Percentiles rank a stretch among this genome's conserved stretches.
phyloP scores from a whole-genome alignment of 2,888 invertebrate genomes.

The Pammene fasciana region DNA sequence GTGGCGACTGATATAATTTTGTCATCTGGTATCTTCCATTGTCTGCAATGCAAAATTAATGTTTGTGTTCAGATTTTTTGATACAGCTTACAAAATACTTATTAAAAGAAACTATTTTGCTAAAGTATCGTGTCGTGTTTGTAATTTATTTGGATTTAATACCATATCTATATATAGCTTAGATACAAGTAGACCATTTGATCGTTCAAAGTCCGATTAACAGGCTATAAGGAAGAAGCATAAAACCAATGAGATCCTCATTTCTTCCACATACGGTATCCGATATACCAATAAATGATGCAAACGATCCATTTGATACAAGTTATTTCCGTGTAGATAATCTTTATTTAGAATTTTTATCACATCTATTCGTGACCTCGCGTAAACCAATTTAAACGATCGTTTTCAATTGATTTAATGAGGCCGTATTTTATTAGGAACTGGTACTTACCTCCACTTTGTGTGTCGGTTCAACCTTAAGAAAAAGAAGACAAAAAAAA shows the following conservation, averaged over 20 bases:
- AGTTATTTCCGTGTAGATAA: conserved; percentile 33
- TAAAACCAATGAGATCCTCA: conserved; percentile 30
- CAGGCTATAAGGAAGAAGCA: conserved; percentile 32
- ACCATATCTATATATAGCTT: no score
- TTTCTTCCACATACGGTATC: conserved; percentile 28
- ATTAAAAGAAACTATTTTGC: no score
- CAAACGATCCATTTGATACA: conserved; percentile 40
- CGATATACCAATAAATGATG: conserved; percentile 35
- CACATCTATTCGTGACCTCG: conserved; percentile 40
- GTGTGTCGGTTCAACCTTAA: conserved; percentile 32
- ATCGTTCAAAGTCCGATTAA: conserved; percentile 25
- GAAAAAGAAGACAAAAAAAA: conserved; percentile 55
- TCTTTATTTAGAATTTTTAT: conserved; percentile 26
- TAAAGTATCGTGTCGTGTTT: no score
- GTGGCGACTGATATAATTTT: no score
- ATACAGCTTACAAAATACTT: no score
- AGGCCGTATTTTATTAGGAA: conserved; percentile 46
- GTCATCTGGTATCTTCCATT: no score
- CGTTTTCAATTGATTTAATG: conserved; percentile 40
- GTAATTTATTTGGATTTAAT: no score
- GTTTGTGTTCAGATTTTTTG: no score
- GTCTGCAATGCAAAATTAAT: no score
- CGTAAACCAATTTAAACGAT: conserved; percentile 34
- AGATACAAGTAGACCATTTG: conserved; percentile 23
- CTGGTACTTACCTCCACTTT: conserved; percentile 12